Base-by-base conservation (phyloP, 1,140 invertebrate species). In the Trichonephila clavipes region DNA sequence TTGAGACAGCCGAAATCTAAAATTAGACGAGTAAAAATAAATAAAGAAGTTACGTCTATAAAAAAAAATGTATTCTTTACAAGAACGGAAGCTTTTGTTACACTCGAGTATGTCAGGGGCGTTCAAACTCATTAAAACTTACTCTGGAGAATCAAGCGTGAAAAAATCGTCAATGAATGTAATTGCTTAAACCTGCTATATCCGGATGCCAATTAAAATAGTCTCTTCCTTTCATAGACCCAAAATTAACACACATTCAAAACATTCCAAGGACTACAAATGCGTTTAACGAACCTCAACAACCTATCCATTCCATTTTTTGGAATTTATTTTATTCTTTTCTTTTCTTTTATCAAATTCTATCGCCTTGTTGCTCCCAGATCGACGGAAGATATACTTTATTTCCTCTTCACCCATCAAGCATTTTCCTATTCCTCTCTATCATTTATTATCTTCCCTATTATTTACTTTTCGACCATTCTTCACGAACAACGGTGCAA, bases 381-480 rank as follows among this genome's bases (percentile, higher is more conserved):
- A 77, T 34, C 64, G 34, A 19, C 21, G 44, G 62, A 69, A 89
- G 82, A 83, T 28, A 72, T 51, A 19, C 88, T 81, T 81, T 90
- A 90, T 82, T 90, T 82, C 72, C 69, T 82, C 51, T 24, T 81
- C 51, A 61, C 16, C 69, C 72, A 61, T 90, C 88, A 90, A 90
- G 28, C 64, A 64, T 72, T 89, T 72, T 19, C 64, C 64, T 51
- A 72, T 82, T 90, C 81, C 72, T n/a, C n/a, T n/a, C n/a, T 72
- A 81, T 61, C 88, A 90, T 90, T 90, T 90, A 81, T 90, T 90
- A 90, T 90, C 88, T 82, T 21, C 51, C 58, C 88, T 62, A 90
- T 90, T 90, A 90, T 90, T 81, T 90, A 81, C 88, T 81, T 34
- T 90, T 34, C 82, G 88, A 44, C 64, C 72, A 90, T 90, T 90